Evolutionary conservation across 2,888 invertebrate species (phyloP).

Genomic region (Drosophila nr. perissopoda): DNA sequence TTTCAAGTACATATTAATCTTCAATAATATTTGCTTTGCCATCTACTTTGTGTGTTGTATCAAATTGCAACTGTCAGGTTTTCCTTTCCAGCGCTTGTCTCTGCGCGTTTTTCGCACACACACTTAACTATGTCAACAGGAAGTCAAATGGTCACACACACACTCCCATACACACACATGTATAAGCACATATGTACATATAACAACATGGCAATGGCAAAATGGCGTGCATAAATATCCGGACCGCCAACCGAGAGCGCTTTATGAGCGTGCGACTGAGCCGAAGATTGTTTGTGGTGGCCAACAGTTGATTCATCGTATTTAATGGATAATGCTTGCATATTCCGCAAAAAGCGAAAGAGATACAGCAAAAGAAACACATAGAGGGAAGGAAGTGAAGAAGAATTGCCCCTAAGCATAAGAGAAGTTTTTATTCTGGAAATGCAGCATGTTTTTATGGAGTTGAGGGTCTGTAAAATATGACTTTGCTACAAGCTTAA

Average conservation of each 20-base stretch:
- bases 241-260: conserved; percentile 58
- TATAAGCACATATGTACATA: conserved; percentile 1
- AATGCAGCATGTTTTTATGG: conserved; percentile 23
- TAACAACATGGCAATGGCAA: conserved; percentile 49
- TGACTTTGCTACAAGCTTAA: conserved; percentile 25
- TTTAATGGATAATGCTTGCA: conserved; percentile 74
- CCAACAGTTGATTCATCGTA: conserved; percentile 78
- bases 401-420: conserved; percentile 21
- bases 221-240: conserved; percentile 79
- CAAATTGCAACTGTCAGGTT: conserved; percentile 33
- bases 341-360: conserved; percentile 43
- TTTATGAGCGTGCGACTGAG: conserved; percentile 69
- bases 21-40: conserved; percentile 10
- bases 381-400: not conserved
- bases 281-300: conserved; percentile 77
- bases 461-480: conserved; percentile 31
- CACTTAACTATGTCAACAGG: conserved; percentile 73
- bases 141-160: conserved; percentile 61
- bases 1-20: not conserved
- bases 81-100: conserved; percentile 24
- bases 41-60: conserved; percentile 22
- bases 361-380: conserved; percentile 34
- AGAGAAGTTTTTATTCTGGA: conserved; percentile 8
- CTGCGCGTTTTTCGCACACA: conserved; percentile 30
- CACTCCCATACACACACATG: conserved; percentile 11